Evolutionary conservation across 2,113 vertebrate species (phyloP), one percentile per base, ranked within the genome.

Genomic region (Raphicerus campestris): DNA sequence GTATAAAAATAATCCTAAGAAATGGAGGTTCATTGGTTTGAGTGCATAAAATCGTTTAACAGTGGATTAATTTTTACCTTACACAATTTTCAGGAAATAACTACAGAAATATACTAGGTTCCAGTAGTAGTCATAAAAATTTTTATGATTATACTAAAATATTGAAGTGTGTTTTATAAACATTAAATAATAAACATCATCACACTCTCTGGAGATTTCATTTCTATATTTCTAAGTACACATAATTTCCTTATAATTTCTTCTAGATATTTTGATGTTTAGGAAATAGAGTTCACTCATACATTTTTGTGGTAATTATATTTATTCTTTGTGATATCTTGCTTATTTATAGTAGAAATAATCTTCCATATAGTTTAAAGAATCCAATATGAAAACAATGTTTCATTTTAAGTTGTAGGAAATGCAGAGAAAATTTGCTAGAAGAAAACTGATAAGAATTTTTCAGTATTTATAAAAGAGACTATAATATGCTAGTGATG

Each of bases 11-110:
- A 19, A 3, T 94, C 53, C 20, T 91, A 73, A 97, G 87, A 94
- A 87, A 94, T 45, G 3, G 4, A 96, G 47, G 20, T 82, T 96
- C 77, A 92, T 96, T 96, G 77, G 4, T 95, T 77, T 89, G 10
- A 89, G 42, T 93, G 60, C 92, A 96, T 77, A 22, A 89, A 97
- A 60, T 83, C 73, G 0, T 77, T 90, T 60, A 95, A 88, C 26
- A 83, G 10, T 35, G 22, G 20, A 77, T 19, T 84, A 11, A 83
- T 86, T 82, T 11, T 93, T 90, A 1, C 15, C 81, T 88, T 45
- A 92, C 4, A 88, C 17, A 17, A 55, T 81, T 80, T 39, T 83
- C 24, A 89, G 39, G 9, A 86, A 88, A 0, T 61, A 84, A 20
- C 83, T 6, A 84, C 10, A 51, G 14, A 78, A 92, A 88, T 93